These are phyloP conservation scores for Blomia tropicalis DNA, from an alignment of 2,888 invertebrate genomes.

Conservation along the genomic window DNA sequence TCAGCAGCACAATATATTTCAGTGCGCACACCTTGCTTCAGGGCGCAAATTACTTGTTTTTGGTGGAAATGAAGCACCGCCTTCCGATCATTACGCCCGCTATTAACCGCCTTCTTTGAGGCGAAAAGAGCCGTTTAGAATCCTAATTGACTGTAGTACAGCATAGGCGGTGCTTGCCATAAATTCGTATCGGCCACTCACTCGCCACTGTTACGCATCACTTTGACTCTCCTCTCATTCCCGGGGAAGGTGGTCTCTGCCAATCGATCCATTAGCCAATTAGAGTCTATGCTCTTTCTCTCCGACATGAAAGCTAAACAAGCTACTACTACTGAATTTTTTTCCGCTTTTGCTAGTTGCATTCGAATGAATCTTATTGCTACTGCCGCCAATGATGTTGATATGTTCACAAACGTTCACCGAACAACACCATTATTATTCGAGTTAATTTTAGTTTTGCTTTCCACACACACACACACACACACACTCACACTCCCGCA, in stretches of 20 bases:
- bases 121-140: conserved; percentile 13
- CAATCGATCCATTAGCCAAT: conserved; percentile 14
- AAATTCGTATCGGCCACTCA: not conserved
- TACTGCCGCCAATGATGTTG: not conserved
- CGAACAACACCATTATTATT: not conserved
- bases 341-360: not conserved
- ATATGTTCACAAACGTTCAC: not conserved
- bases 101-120: conserved; percentile 11
- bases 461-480: no score
- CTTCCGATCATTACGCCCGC: not conserved
- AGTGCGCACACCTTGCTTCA: not conserved
- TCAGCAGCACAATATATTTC: not conserved
- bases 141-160: not conserved
- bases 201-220: not conserved
- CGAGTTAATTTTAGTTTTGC: not conserved
- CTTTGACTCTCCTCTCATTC: not conserved
- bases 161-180: not conserved
- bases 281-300: not conserved
- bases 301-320: not conserved
- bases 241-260: not conserved
- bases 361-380: not conserved
- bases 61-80: not conserved
- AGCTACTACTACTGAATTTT: no score
- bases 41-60: not conserved
- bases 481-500: no score